Percentiles rank a stretch among this genome's conserved stretches.
Conservation (phyloP, 2,797 vertebrate species). For the Bucorvus abyssinicus region DNA sequence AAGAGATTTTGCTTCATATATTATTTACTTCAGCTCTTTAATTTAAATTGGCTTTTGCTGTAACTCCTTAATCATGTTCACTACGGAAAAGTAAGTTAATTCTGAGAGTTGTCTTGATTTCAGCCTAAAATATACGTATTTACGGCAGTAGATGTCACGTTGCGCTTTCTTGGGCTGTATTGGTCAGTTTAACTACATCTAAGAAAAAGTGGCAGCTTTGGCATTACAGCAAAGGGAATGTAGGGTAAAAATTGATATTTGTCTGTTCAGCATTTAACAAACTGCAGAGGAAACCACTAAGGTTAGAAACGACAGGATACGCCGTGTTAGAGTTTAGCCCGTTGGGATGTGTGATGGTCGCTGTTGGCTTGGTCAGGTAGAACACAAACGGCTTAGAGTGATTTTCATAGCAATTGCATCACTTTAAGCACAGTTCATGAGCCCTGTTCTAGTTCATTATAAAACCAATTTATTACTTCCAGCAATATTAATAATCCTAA, state of each 20-base stretch:
- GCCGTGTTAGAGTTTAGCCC: not conserved
- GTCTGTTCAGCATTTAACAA: too few species aligned
- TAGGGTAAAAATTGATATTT: not conserved
- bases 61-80: constrained; percentile 2
- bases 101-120: not conserved
- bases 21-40: constrained; percentile 41
- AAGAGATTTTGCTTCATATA: constrained; percentile 23
- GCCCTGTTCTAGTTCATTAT: constrained; percentile 54
- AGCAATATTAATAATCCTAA: constrained; percentile 68
- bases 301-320: not conserved
- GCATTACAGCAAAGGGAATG: not conserved
- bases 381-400: not conserved
- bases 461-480: constrained; percentile 57
- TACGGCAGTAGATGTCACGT: not conserved
- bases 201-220: not conserved
- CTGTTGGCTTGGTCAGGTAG: not conserved
- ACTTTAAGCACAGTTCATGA: constrained; percentile 72
- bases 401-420: constrained; percentile 52
- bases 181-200: not conserved
- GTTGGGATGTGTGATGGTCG: not conserved
- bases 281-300: not conserved
- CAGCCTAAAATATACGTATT: not conserved
- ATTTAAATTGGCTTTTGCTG: constrained; percentile 33
- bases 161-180: not conserved
- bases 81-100: not conserved